phyloP scores from a whole-genome alignment of 2,888 invertebrate genomes.

The Chouioia cunea region DNA sequence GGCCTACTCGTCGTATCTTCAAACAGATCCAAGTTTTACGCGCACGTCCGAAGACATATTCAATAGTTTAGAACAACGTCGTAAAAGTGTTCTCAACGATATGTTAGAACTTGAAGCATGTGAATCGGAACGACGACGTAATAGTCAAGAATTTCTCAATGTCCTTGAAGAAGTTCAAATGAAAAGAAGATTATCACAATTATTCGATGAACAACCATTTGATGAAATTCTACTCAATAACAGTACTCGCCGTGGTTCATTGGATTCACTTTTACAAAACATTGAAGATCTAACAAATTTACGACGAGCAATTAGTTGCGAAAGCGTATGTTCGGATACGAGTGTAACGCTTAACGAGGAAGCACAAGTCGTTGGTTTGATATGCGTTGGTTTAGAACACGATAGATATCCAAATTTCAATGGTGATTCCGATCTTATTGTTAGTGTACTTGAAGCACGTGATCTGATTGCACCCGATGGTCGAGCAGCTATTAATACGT shows the following conservation, averaged over 20 bases:
- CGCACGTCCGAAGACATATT: constrained; percentile 67
- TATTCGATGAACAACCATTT: constrained; percentile 38
- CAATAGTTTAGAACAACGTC: constrained; percentile 64
- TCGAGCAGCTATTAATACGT: constrained; percentile 77
- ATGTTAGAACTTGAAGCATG: constrained; percentile 56
- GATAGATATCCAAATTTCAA: constrained; percentile 75
- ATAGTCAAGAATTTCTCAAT: constrained; percentile 60
- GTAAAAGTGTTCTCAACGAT: constrained; percentile 63
- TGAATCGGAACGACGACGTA: constrained; percentile 54
- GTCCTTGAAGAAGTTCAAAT: constrained; percentile 61
- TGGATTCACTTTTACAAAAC: constrained; percentile 53
- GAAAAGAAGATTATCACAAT: constrained; percentile 61
- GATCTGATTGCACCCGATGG: constrained; percentile 76
- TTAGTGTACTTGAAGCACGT: constrained; percentile 83
- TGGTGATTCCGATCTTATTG: constrained; percentile 73
- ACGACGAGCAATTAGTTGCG: constrained; percentile 81
- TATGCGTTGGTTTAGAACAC: constrained; percentile 83
- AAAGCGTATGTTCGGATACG: constrained; percentile 85
- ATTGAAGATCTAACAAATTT: constrained; percentile 66
- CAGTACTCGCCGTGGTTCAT: constrained; percentile 26
- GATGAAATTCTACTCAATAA: constrained; percentile 3
- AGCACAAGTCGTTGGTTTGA: constrained; percentile 79
- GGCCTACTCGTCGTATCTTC: constrained; percentile 40
- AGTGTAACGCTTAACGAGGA: constrained; percentile 77
- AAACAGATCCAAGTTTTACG: constrained; percentile 64